Evolutionary conservation across 2,113 vertebrate species (phyloP).

Genomic region (Oreochromis tanganicae): DNA sequence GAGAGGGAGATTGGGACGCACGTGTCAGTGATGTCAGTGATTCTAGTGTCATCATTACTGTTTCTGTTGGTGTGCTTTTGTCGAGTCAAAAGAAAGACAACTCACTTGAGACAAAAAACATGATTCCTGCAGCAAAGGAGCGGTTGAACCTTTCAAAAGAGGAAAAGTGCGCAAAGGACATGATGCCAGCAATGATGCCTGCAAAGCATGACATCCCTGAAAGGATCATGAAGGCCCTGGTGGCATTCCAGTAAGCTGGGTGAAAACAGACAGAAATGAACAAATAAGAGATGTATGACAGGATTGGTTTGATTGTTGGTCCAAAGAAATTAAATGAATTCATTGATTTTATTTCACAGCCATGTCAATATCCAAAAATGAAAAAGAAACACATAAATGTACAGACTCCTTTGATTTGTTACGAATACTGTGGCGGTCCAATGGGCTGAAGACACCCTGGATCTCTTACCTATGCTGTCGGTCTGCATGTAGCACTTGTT

Average conservation of each 20-base stretch:
- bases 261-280: not conserved
- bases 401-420: not conserved
- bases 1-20: not conserved
- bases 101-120: constrained; percentile 85
- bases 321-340: not conserved
- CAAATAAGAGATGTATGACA: not conserved
- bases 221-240: constrained; percentile 87
- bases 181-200: constrained; percentile 77
- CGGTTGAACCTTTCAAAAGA: constrained; percentile 79
- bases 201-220: constrained; percentile 79
- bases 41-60: not conserved
- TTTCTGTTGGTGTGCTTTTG: not conserved
- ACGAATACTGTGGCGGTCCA: not conserved
- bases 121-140: constrained; percentile 80
- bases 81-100: not conserved
- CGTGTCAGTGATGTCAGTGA: not conserved
- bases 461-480: constrained; percentile 77
- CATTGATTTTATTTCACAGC: not conserved
- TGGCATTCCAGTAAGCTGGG: constrained; percentile 84
- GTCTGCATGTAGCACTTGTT: constrained; percentile 83
- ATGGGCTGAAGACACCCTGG: not conserved
- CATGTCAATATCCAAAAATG: not conserved
- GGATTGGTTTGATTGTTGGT: not conserved
- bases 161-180: constrained; percentile 80
- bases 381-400: not conserved